These are phyloP conservation scores for Micromys minutus DNA, from an alignment of 2,113 vertebrate genomes.

Conservation along the genomic window DNA sequence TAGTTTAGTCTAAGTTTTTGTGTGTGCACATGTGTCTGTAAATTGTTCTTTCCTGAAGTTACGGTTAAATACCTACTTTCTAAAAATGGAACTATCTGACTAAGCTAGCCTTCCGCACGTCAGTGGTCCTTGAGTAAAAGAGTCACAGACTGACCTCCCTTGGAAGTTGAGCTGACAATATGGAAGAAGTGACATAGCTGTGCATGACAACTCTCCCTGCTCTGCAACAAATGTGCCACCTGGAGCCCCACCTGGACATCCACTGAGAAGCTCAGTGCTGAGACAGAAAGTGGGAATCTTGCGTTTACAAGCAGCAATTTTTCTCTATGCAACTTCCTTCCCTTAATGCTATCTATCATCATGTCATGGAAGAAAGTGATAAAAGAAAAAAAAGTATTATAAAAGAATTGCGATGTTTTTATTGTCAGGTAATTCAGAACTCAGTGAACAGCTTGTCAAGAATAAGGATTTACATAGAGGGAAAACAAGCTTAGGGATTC, in stretches of 20 bases:
- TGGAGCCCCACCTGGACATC: neutral
- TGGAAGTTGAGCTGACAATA: neutral
- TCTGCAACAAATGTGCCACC: neutral
- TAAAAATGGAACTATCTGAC: neutral
- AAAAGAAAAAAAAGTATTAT: neutral
- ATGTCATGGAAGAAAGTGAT: neutral
- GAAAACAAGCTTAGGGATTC: neutral
- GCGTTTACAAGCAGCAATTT: neutral
- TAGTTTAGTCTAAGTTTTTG: neutral
- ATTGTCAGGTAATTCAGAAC: neutral
- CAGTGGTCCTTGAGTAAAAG: neutral
- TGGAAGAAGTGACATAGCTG: neutral
- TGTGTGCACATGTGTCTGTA: neutral
- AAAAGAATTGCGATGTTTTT: neutral
- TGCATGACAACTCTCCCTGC: neutral
- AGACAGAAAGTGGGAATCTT: neutral
- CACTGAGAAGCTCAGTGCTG: neutral
- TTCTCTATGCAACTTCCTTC: neutral
- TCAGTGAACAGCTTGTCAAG: neutral
- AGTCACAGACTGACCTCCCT: neutral
- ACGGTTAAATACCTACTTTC: neutral
- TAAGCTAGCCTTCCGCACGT: accelerated
- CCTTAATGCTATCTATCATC: neutral
- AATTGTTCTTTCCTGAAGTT: neutral
- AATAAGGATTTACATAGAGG: neutral